Conservation (phyloP, 2,888 invertebrate genomes). For the Apeira syringaria region DNA sequence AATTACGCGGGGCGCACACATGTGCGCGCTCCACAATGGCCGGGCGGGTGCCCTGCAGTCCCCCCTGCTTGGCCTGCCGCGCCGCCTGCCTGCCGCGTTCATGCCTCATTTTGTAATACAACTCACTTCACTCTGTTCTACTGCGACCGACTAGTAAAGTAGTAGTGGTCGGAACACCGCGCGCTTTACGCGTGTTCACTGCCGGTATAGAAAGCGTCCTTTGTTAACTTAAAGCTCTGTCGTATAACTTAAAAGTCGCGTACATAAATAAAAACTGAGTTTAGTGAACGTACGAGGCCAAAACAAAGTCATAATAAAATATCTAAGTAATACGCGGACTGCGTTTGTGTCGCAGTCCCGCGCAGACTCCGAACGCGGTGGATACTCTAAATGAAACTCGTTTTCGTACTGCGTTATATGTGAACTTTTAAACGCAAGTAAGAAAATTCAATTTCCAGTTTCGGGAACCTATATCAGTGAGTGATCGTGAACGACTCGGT, state of each 20-base stretch:
- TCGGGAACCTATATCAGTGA: constrained; percentile 8
- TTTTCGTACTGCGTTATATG: constrained; percentile 34
- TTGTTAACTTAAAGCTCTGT: constrained; percentile 53
- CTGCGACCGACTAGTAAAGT: constrained; percentile 34
- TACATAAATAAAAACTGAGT: constrained; percentile 43
- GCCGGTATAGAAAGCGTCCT: constrained; percentile 41
- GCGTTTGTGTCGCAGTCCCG: constrained; percentile 44
- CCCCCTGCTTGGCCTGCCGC: constrained; percentile 36
- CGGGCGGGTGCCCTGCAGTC: constrained; percentile 35
- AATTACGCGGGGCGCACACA: constrained; percentile 51
- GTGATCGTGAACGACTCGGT: neutral
- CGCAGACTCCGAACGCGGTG: constrained; percentile 56
- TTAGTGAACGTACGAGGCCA: constrained; percentile 67
- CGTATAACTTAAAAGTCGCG: constrained; percentile 40
- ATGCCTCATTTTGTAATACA: constrained; percentile 59
- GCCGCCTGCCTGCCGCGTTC: constrained; percentile 41
- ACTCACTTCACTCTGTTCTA: constrained; percentile 54
- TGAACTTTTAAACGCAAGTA: constrained; percentile 38
- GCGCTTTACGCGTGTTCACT: constrained; percentile 46
- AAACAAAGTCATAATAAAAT: constrained; percentile 23
- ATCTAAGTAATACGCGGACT: constrained; percentile 11
- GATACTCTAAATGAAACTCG: constrained; percentile 50
- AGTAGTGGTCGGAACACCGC: constrained; percentile 64
- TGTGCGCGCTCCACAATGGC: constrained; percentile 54
- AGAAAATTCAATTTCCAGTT: constrained; percentile 29